phyloP scores from a whole-genome alignment of 1,140 invertebrate genomes.

The Drosophila insularis region DNA sequence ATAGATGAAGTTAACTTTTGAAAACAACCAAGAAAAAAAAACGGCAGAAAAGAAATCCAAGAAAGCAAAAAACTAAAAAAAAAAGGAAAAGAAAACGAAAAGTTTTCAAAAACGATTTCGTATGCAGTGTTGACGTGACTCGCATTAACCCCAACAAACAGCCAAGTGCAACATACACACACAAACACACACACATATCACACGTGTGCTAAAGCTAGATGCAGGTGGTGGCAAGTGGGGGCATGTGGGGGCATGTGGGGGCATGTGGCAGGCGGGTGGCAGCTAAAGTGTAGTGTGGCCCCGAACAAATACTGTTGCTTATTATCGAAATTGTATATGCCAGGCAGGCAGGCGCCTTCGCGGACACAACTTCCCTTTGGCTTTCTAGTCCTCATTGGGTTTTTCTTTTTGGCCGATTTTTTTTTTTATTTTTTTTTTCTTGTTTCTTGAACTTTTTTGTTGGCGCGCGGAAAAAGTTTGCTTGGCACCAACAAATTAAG shows the following conservation, averaged over 20 bases:
- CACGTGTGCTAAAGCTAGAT: constrained; percentile 34
- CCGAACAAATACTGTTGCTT: constrained; percentile 64
- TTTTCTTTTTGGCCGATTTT: neutral
- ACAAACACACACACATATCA: constrained; percentile 21
- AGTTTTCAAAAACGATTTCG: constrained; percentile 71
- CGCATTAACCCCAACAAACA: constrained; percentile 56
- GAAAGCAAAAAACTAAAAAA: neutral
- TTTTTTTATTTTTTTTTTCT: neutral
- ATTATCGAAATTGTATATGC: constrained; percentile 80
- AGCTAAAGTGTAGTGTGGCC: constrained; percentile 15
- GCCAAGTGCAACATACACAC: constrained; percentile 30
- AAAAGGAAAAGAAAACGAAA: constrained; percentile 22
- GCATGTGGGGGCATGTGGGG: constrained; percentile 5
- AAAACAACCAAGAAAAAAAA: neutral
- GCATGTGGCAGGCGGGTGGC: neutral
- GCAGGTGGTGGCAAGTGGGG: neutral
- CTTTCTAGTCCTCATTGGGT: constrained; percentile 1
- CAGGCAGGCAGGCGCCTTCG: constrained; percentile 46
- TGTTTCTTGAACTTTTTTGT: constrained; percentile 8
- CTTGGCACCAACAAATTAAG: constrained; percentile 76
- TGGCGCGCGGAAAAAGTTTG: constrained; percentile 57
- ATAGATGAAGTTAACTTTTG: constrained; percentile 39
- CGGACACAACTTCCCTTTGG: constrained; percentile 61
- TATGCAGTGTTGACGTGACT: constrained; percentile 79
- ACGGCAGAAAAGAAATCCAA: too few relatives aligned